A percentile compares a stretch with the other conserved stretches of the same genome.
Evolutionary conservation across 2,888 invertebrate genomes (phyloP).

Genomic region (Hermodice carunculata): DNA sequence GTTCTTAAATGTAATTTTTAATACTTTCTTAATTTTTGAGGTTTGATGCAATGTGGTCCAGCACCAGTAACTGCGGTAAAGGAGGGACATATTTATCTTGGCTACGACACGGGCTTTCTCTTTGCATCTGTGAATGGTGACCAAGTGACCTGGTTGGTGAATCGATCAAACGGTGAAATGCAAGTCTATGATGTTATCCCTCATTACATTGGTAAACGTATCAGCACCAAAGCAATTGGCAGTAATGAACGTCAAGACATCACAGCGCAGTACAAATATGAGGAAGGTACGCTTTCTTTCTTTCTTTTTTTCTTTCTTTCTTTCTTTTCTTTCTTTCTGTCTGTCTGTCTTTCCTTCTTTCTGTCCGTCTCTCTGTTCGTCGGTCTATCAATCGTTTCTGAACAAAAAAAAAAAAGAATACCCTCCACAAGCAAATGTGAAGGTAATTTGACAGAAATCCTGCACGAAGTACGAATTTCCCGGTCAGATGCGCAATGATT

Average conservation of each 20-base stretch:
- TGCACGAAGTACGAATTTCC: too few relatives aligned
- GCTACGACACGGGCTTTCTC: slow-evolving; percentile 59
- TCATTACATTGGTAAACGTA: slow-evolving; percentile 54
- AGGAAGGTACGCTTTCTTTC: too few relatives aligned
- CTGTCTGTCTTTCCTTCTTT: too few relatives aligned
- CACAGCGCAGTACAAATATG: slow-evolving; percentile 58
- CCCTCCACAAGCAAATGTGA: too few relatives aligned
- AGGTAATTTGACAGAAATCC: too few relatives aligned
- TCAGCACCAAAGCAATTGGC: slow-evolving; percentile 60
- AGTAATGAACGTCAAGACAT: slow-evolving; percentile 49
- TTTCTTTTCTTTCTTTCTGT: too few relatives aligned
- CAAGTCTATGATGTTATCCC: slow-evolving; percentile 65
- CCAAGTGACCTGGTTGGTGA: slow-evolving; percentile 55
- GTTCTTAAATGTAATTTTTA: not conserved
- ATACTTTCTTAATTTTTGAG: slow-evolving; percentile 33
- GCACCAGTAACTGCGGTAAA: slow-evolving; percentile 58
- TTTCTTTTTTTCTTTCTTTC: too few relatives aligned
- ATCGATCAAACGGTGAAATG: slow-evolving; percentile 52
- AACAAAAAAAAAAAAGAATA: too few relatives aligned
- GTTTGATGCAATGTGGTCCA: slow-evolving; percentile 62
- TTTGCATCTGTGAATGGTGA: slow-evolving; percentile 64
- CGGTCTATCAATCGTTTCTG: too few relatives aligned
- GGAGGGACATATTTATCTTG: slow-evolving; percentile 56
- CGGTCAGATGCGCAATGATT: too few relatives aligned
- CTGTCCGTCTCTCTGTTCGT: too few relatives aligned